Evolutionary conservation across 2,797 vertebrate genomes (phyloP).

Genomic region (Dendrocincla tyrannina): DNA sequence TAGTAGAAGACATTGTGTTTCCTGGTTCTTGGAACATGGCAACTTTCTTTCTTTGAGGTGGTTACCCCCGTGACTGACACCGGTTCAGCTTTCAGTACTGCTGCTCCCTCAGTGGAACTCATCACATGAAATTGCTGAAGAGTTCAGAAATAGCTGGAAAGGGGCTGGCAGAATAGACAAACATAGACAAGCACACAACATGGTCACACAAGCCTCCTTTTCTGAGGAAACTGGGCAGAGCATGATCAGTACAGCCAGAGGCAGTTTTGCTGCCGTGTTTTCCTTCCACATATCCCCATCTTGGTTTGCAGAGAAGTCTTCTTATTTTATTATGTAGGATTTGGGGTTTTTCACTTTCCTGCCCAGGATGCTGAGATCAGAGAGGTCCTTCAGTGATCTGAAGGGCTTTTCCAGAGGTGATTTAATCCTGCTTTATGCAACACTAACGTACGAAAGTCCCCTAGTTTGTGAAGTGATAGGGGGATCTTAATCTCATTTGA

Average conservation of each 20-base stretch:
- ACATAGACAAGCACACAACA: fast-evolving
- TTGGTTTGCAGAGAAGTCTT: neutral
- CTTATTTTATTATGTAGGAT: neutral
- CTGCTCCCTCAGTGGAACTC: neutral
- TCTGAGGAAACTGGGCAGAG: neutral
- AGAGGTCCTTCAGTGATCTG: neutral
- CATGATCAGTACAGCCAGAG: neutral
- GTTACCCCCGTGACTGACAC: neutral
- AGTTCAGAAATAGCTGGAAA: neutral
- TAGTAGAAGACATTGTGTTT: neutral
- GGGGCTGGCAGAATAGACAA: neutral
- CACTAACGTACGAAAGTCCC: neutral
- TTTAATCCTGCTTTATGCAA: neutral
- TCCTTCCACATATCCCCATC: fast-evolving
- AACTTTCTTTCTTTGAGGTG: neutral
- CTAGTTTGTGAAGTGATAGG: neutral
- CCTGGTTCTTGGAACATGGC: neutral
- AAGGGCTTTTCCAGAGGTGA: conserved; percentile 13
- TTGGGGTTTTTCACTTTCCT: neutral
- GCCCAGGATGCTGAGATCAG: neutral
- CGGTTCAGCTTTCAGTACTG: neutral
- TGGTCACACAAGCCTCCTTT: neutral
- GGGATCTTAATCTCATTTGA: neutral
- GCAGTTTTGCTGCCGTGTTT: fast-evolving
- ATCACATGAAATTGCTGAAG: neutral